phyloP scores from a whole-genome alignment of 2,888 invertebrate species.

The Dryobota labecula region DNA sequence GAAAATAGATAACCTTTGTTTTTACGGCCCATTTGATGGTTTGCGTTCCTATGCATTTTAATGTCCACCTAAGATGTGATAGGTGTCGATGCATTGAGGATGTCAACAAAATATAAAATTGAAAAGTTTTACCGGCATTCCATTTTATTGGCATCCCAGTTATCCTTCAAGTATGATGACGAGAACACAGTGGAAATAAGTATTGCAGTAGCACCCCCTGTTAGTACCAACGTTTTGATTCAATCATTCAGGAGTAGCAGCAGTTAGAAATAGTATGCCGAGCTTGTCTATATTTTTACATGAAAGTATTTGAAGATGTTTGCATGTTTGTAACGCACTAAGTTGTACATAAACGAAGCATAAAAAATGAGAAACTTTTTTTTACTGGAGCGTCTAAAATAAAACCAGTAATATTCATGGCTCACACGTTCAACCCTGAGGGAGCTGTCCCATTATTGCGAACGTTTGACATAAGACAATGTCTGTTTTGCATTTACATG shows the following conservation, averaged over 20 bases:
- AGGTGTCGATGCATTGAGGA: slow-evolving; percentile 23
- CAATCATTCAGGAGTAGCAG: background rate
- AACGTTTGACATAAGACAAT: slow-evolving; percentile 47
- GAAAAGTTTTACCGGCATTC: background rate
- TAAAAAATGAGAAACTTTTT: background rate
- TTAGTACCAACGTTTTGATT: background rate
- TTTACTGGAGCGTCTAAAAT: background rate
- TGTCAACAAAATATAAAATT: background rate
- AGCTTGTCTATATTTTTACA: background rate
- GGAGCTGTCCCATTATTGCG: slow-evolving; percentile 36
- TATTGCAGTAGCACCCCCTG: background rate
- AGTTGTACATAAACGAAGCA: background rate
- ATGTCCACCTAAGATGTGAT: background rate
- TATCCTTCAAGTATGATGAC: background rate
- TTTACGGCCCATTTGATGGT: background rate
- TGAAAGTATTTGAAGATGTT: background rate
- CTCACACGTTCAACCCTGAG: slow-evolving; percentile 30
- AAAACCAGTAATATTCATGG: background rate
- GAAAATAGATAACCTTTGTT: background rate
- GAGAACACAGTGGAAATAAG: background rate
- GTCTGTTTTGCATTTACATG: slow-evolving; percentile 50
- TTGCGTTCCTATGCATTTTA: background rate
- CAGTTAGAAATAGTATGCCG: background rate
- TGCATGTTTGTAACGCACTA: background rate
- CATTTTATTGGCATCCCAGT: background rate